Base-by-base conservation (phyloP, 2,888 invertebrate genomes). In the Xylocampa areola region DNA sequence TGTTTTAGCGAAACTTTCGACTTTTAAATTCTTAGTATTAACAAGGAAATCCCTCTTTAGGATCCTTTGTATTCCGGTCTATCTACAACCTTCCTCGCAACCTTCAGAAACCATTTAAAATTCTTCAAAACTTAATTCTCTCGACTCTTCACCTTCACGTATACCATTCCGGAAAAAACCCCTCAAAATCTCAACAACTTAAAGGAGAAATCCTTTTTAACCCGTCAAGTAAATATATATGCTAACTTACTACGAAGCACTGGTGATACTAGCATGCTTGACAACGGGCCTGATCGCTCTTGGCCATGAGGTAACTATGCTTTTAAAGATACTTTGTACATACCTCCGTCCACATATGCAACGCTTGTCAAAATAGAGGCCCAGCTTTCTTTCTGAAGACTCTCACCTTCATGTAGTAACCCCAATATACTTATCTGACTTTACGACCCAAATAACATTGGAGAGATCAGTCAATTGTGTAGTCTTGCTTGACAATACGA, bases 241-340 rank as follows among this genome's bases (percentile, higher is more conserved):
- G 86, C 79, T 92, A 29, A 80, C 84, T 37, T 90, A 87, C 72
- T 80, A 84, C 81, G 83, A 88, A 64, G 85, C 85, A 55, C 73
- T 90, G 61, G 81, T 91, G 65, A 79, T 90, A 52, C 68, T 91
- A 82, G 87, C 87, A 90, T 92, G 92, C 74, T 82, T 90, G 76
- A 87, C 87, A 48, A 87, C 86, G 51, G 81, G 89, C 39, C 70
- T 90, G 52, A 77, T 86, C 49, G 89, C 86, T 66, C 78, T 90
- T 59, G 79, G 88, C 69, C 83, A 90, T 89, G 91, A 90, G 88
- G 66, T 66, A 57, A 70, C 36, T 47, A 13, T 2, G 5, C 14
- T 11, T 23, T 4, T n/a, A 11, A 8, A 3, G 29, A n/a, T 8
- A 30, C 2, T 13, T 21, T 8, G 10, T 13, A 11, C n/a, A 1